phyloP scores from a whole-genome alignment of 2,888 invertebrate species.

The Onchidella celtica region DNA sequence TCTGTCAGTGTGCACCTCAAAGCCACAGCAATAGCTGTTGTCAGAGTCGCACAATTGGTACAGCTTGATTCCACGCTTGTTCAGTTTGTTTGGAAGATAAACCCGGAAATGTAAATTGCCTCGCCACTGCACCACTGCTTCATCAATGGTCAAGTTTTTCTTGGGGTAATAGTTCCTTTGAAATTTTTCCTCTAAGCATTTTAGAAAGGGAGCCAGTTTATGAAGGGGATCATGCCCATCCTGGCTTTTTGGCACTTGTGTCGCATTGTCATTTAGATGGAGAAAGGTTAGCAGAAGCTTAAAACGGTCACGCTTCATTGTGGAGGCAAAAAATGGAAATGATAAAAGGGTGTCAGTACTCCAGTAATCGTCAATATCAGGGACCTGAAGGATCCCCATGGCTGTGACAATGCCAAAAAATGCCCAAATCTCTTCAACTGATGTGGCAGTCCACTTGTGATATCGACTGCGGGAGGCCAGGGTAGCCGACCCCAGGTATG shows the following conservation, averaged over 20 bases:
- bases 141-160: too few relatives aligned
- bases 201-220: too few relatives aligned
- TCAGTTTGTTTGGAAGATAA: too few relatives aligned
- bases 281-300: not conserved
- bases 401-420: not conserved
- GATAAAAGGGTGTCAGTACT: not conserved
- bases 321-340: too few relatives aligned
- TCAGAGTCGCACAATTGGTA: too few relatives aligned
- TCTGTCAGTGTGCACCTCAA: too few relatives aligned
- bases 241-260: not conserved
- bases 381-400: conserved; percentile 13
- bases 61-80: too few relatives aligned
- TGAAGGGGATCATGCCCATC: conserved; percentile 12
- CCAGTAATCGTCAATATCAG: not conserved
- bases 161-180: too few relatives aligned
- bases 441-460: not conserved
- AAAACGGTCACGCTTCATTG: conserved; percentile 20
- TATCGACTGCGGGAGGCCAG: not conserved
- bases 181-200: too few relatives aligned
- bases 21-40: too few relatives aligned
- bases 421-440: not conserved
- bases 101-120: too few relatives aligned
- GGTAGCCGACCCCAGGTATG: not conserved
- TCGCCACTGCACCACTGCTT: too few relatives aligned
- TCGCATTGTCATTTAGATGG: conserved; percentile 1